A percentile compares a stretch with the other conserved stretches of the same genome.
Evolutionary conservation across 2,797 vertebrate genomes (phyloP).

Genomic region (Neostethus bicornis): DNA sequence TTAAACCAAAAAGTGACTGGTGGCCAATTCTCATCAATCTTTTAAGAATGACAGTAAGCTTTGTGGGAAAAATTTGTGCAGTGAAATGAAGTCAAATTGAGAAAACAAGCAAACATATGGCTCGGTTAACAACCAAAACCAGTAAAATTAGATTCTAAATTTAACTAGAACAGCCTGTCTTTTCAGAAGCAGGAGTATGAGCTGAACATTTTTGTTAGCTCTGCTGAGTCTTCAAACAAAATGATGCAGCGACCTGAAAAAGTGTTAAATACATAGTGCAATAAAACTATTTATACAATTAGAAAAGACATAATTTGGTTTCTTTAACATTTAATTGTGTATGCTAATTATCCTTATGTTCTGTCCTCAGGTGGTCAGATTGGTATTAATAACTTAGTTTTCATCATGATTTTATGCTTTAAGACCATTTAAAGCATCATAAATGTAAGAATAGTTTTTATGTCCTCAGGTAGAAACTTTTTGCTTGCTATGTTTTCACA

Average conservation of each 20-base stretch:
- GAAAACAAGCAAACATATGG: constrained; percentile 46
- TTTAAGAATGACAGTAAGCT: constrained; percentile 49
- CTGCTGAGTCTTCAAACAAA: constrained; percentile 1
- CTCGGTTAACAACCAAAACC: constrained; percentile 26
- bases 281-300: constrained; percentile 3
- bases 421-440: not conserved
- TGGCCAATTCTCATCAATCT: constrained; percentile 65
- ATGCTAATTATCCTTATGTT: not conserved
- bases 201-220: constrained; percentile 14
- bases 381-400: not conserved
- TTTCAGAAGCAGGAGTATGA: constrained; percentile 12
- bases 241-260: constrained; percentile 5
- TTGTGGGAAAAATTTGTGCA: constrained; percentile 38
- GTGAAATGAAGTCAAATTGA: constrained; percentile 25
- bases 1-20: constrained; percentile 61
- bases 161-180: constrained; percentile 3
- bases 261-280: not conserved
- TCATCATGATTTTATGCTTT: not conserved
- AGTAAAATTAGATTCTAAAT: constrained; percentile 9
- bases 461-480: constrained; percentile 1
- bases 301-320: not conserved
- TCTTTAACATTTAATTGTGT: not conserved
- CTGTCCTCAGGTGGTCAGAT: not conserved
- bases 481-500: not conserved
- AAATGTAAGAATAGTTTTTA: not conserved